A percentile compares a stretch with the other conserved stretches of the same genome.
Conservation (phyloP, 2,797 vertebrate species). For the Loriculus beryllinus region DNA sequence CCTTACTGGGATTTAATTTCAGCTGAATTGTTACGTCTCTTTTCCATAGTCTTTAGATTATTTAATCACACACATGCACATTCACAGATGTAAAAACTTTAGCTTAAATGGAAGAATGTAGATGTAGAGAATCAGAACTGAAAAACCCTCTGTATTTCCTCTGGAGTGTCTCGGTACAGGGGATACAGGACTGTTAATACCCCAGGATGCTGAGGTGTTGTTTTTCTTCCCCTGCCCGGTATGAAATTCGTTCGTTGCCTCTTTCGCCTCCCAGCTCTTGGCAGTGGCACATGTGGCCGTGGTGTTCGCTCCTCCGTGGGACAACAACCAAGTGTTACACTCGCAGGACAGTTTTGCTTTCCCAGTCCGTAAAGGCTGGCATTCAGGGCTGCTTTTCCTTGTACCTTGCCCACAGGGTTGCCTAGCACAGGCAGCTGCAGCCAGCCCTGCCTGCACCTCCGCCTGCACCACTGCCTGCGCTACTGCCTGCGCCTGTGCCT, state of each 20-base stretch:
- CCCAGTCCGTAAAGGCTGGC: neutral
- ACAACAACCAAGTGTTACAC: neutral
- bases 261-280: neutral
- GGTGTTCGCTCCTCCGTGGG: neutral
- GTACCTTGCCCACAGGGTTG: neutral
- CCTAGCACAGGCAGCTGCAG: neutral
- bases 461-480: neutral
- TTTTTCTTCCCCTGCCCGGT: neutral
- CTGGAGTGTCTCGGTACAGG: neutral
- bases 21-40: neutral
- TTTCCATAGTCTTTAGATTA: neutral
- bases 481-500: neutral
- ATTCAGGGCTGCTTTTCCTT: neutral
- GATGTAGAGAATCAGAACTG: neutral
- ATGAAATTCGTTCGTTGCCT: neutral
- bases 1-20: conserved; percentile 27
- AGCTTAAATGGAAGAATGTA: neutral
- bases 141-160: rapidly evolving
- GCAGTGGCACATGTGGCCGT: neutral
- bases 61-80: neutral
- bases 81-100: neutral
- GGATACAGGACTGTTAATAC: neutral
- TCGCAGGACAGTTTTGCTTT: neutral
- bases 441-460: neutral
- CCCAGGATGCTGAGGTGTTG: neutral